phyloP scores from a whole-genome alignment of 2,888 invertebrate species.

The Polietes domitor region DNA sequence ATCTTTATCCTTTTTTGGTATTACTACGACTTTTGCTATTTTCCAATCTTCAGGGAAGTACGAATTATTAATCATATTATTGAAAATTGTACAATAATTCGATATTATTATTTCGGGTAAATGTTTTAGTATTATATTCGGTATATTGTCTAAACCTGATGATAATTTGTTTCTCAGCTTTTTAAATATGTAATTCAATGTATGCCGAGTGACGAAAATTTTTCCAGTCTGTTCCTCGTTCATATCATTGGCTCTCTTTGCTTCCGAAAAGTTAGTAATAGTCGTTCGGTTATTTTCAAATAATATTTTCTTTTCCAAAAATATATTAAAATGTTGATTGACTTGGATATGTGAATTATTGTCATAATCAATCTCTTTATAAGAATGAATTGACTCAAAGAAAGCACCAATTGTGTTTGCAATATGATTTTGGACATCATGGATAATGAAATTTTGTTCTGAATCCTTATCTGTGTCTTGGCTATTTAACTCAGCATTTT shows the following conservation, averaged over 20 bases:
- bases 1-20: constrained; percentile 30
- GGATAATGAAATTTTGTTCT: not conserved
- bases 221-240: constrained; percentile 10
- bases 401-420: not conserved
- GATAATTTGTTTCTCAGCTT: constrained; percentile 39
- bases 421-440: not conserved
- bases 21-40: constrained; percentile 8
- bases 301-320: not conserved
- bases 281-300: not conserved
- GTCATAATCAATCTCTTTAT: not conserved
- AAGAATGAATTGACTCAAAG: not conserved
- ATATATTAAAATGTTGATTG: not conserved
- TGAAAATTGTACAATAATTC: not conserved
- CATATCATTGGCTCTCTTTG: not conserved
- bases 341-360: not conserved
- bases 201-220: constrained; percentile 22
- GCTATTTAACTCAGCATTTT: no score
- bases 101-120: not conserved
- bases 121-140: not conserved
- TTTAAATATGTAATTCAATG: constrained; percentile 31
- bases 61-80: constrained; percentile 34
- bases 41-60: constrained; percentile 27
- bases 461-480: no score
- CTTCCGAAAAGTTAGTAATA: not conserved
- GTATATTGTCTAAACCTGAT: constrained; percentile 34